Percentiles rank a stretch among this genome's conserved stretches.
phyloP scores from a whole-genome alignment of 1,140 invertebrate genomes.

The Drosophila pandora region DNA sequence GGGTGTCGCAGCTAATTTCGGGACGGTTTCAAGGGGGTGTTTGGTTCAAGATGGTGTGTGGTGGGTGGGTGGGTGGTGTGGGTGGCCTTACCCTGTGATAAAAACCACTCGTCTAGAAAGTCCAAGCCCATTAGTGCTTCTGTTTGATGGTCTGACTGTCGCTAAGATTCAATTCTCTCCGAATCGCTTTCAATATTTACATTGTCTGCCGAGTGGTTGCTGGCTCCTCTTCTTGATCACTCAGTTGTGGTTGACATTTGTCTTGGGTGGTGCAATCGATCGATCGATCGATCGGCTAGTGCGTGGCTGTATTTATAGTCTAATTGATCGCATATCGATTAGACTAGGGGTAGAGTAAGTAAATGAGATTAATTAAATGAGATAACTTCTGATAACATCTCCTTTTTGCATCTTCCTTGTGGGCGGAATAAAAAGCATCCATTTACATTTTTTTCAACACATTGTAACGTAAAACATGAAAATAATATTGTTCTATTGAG shows the following conservation, averaged over 20 bases:
- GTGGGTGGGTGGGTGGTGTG: slow-evolving; percentile 8
- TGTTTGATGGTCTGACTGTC: slow-evolving; percentile 23
- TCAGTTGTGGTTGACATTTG: slow-evolving; percentile 61
- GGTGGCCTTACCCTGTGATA: slow-evolving; percentile 81
- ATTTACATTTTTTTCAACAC: no score
- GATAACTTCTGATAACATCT: background rate
- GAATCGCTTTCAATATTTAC: slow-evolving; percentile 67
- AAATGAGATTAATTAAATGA: no score
- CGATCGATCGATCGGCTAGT: slow-evolving; percentile 45
- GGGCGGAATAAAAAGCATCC: background rate
- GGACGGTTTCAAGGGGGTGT: background rate
- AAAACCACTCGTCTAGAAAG: slow-evolving; percentile 83
- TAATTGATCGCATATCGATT: slow-evolving; percentile 63
- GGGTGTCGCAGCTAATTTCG: slow-evolving; percentile 40
- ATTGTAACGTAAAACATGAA: background rate
- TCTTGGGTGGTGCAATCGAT: slow-evolving; percentile 45
- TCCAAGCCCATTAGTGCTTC: slow-evolving; percentile 74
- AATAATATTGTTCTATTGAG: background rate
- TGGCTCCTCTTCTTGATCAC: slow-evolving; percentile 11
- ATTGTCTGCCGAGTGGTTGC: slow-evolving; percentile 58
- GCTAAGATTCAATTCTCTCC: slow-evolving; percentile 42
- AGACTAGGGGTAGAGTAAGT: slow-evolving; percentile 35
- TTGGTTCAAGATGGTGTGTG: background rate
- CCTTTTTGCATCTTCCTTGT: no score
- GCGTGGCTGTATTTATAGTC: slow-evolving; percentile 59